These are phyloP conservation scores for Rhinopithecus roxellana DNA, from an alignment of 2,113 vertebrate genomes.

Conservation along the genomic window DNA sequence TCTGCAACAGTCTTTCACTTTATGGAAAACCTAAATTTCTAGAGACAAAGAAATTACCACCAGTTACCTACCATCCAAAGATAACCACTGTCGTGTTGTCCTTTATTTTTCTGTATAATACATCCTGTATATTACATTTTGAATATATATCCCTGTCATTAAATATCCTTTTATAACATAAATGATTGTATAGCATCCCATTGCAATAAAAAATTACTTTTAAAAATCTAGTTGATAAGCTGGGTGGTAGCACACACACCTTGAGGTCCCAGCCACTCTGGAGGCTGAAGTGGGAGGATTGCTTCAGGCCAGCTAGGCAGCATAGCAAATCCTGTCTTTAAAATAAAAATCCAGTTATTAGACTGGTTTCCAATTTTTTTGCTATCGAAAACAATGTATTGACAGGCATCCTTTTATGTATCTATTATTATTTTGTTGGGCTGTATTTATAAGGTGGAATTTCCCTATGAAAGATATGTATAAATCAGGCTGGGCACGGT, in stretches of 20 bases:
- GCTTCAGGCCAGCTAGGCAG: neutral
- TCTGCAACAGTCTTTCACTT: neutral
- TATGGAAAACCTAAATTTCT: conserved; percentile 16
- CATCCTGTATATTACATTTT: neutral
- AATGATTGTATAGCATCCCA: neutral
- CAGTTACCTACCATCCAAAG: neutral
- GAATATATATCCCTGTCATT: neutral
- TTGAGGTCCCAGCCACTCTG: neutral
- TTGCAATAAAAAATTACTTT: neutral
- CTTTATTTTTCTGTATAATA: neutral
- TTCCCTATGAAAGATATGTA: neutral
- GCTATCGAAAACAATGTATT: neutral
- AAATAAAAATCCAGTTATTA: neutral
- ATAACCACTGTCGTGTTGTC: neutral
- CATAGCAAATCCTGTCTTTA: neutral
- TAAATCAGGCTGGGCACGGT: no score
- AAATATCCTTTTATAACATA: conserved; percentile 5
- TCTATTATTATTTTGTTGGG: neutral
- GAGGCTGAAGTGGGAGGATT: neutral
- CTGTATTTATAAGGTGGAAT: conserved; percentile 14
- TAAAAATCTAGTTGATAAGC: neutral
- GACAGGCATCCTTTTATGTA: neutral
- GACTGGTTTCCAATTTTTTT: neutral
- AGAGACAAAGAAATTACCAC: neutral
- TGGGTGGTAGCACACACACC: neutral